phyloP scores from a whole-genome alignment of 2,113 vertebrate species.

The Orcinus orca region DNA sequence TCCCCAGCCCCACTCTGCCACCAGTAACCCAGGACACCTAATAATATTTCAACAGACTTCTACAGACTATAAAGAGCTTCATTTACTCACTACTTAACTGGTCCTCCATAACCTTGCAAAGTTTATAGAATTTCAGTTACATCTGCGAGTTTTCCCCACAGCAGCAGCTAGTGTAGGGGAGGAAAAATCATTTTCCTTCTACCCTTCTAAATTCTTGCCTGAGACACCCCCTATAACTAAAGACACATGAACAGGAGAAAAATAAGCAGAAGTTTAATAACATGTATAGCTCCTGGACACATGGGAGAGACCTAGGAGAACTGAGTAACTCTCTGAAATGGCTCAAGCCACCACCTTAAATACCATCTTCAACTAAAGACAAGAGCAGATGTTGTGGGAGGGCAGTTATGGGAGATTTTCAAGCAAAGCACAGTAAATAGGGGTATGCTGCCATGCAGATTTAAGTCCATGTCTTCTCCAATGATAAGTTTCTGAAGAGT shows the following conservation, averaged over 20 bases:
- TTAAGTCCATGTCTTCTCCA: neutral
- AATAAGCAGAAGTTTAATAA: neutral
- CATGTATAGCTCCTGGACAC: neutral
- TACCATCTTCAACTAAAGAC: neutral
- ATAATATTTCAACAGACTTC: neutral
- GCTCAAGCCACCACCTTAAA: neutral
- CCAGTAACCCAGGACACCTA: neutral
- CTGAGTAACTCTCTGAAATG: neutral
- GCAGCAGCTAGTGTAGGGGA: neutral
- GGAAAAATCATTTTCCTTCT: neutral
- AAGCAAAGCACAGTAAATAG: neutral
- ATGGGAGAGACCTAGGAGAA: neutral
- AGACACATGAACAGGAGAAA: neutral
- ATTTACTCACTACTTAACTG: neutral
- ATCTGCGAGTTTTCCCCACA: neutral
- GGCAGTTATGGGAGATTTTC: neutral
- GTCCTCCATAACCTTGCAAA: neutral
- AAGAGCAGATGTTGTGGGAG: neutral
- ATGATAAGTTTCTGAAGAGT: neutral
- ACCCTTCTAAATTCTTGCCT: neutral
- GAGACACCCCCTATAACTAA: neutral
- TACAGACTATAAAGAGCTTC: neutral
- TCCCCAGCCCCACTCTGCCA: rapidly evolving
- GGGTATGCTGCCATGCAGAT: too few species aligned
- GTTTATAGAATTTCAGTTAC: neutral